Evolutionary conservation across 2,888 invertebrate genomes (phyloP), one percentile per base, ranked within the genome.

Genomic region (Tromatobia lineatoria): DNA sequence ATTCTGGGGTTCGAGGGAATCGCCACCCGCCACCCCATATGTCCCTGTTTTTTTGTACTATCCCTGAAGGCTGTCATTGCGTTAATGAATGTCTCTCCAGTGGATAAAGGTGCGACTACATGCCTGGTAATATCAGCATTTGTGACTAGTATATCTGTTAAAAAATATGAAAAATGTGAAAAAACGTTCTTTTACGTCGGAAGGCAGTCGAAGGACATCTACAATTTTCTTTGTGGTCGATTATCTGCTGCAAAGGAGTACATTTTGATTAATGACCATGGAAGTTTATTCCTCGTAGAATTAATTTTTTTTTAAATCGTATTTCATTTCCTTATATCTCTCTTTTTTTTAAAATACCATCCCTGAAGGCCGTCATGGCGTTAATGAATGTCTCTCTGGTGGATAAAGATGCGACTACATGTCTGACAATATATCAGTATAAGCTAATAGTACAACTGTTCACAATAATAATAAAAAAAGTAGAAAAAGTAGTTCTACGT

Each of bases 1-100:
- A 20, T 8, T n/a, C 71, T n/a, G 13, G 23, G 13, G 25, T 50
- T 59, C 59, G 18, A 59, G 8, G 29, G 25, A 18, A 15, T 11
- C 13, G n/a, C 34, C 23, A 8, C n/a, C 73, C 7, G 0, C 52
- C 23, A 10, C 0, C 25, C 42, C 13, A 18, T 47, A 42, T n/a
- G 13, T n/a, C 38, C 57, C 42, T n/a, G 0, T n/a, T 42, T 25
- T 66, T 66, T 66, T 66, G 10, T 18, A 42, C 23, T 42, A 45
- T 66, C n/a, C 42, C 42, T 13, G 20, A 20, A 52, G 47, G 15
- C 64, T 64, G 75, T 64, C 64, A 75, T 57, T 69, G 42, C 13
- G 38, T 57, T 77, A 57, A 77, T 47, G 29, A 77, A 67, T 77
- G 67, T 47, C 67, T 77, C 67, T 67, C 54, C 67, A 47, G 67